phyloP scores from a whole-genome alignment of 1,140 invertebrate species.

The Macrostomum lignano region DNA sequence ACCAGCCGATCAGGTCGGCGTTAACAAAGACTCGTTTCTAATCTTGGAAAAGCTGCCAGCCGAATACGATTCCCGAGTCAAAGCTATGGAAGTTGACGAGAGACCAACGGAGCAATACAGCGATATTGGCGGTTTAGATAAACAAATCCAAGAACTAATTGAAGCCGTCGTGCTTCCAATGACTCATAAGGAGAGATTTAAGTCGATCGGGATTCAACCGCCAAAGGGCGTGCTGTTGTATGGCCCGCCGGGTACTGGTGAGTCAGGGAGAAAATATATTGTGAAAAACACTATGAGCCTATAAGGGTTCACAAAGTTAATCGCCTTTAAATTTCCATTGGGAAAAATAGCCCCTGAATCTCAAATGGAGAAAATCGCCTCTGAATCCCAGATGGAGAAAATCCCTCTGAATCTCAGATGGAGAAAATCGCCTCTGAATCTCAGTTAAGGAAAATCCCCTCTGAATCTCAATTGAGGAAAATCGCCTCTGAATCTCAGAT shows the following conservation, averaged over 20 bases:
- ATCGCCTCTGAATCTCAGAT: no score
- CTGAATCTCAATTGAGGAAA: no score
- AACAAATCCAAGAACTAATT: constrained; percentile 77
- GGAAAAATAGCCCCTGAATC: no score
- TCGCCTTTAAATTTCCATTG: no score
- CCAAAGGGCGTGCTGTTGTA: constrained; percentile 81
- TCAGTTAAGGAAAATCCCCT: no score
- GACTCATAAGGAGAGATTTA: constrained; percentile 96
- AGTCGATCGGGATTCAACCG: constrained; percentile 86
- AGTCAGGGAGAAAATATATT: no score
- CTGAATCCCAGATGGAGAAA: no score
- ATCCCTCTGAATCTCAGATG: no score
- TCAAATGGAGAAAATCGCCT: no score
- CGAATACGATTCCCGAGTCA: constrained; percentile 85
- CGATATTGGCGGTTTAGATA: constrained; percentile 89
- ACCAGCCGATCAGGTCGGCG: constrained; percentile 85
- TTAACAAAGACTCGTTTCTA: constrained; percentile 96
- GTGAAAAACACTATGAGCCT: no score
- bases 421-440: no score
- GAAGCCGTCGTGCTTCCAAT: constrained; percentile 94
- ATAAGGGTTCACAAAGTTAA: no score
- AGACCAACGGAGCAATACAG: constrained; percentile 94
- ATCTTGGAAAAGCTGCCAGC: constrained; percentile 85
- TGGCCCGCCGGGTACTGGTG: constrained; percentile 71
- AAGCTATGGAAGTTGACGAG: constrained; percentile 99